A percentile compares a stretch with the other conserved stretches of the same genome.
Evolutionary conservation across 2,888 invertebrate species (phyloP).

Genomic region (Molanna angustata): DNA sequence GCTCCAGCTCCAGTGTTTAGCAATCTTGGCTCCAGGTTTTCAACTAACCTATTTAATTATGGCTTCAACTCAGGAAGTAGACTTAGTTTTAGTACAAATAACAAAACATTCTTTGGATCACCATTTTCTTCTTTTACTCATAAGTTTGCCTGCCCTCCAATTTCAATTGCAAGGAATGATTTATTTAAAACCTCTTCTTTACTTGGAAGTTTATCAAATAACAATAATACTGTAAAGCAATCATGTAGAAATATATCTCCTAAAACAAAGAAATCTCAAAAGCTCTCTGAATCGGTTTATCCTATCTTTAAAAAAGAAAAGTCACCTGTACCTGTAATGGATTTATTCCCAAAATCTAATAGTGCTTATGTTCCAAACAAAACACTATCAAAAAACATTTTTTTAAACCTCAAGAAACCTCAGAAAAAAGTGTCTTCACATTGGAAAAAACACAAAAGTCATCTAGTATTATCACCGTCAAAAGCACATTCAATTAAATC

Average conservation of each 20-base stretch:
- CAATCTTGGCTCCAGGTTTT: slow-evolving; percentile 48
- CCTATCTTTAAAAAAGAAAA: slow-evolving; percentile 43
- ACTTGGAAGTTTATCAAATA: slow-evolving; percentile 24
- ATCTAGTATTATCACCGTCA: slow-evolving; percentile 49
- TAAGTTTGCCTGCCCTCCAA: slow-evolving; percentile 51
- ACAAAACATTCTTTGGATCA: slow-evolving; percentile 38
- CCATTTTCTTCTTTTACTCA: slow-evolving; percentile 48
- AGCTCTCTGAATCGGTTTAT: slow-evolving; percentile 7
- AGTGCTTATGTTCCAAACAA: slow-evolving; percentile 51
- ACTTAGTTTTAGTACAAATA: slow-evolving; percentile 50
- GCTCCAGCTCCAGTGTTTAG: slow-evolving; percentile 55
- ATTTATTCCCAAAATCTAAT: slow-evolving; percentile 49
- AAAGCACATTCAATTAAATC: slow-evolving; percentile 40
- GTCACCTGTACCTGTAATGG: slow-evolving; percentile 42
- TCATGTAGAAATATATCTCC: slow-evolving; percentile 40
- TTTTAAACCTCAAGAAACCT: slow-evolving; percentile 51
- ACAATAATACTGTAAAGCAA: slow-evolving; percentile 40
- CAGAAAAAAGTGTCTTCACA: slow-evolving; percentile 44
- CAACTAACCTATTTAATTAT: slow-evolving; percentile 38
- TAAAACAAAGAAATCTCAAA: slow-evolving; percentile 41
- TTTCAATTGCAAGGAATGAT: slow-evolving; percentile 36
- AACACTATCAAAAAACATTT: slow-evolving; percentile 49
- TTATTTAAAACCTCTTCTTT: slow-evolving; percentile 13
- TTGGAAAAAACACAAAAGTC: slow-evolving; percentile 56
- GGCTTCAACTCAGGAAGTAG: slow-evolving; percentile 25